These are phyloP conservation scores for Catajapyx aquilonaris DNA, from an alignment of 1,140 invertebrate species.

Conservation along the genomic window DNA sequence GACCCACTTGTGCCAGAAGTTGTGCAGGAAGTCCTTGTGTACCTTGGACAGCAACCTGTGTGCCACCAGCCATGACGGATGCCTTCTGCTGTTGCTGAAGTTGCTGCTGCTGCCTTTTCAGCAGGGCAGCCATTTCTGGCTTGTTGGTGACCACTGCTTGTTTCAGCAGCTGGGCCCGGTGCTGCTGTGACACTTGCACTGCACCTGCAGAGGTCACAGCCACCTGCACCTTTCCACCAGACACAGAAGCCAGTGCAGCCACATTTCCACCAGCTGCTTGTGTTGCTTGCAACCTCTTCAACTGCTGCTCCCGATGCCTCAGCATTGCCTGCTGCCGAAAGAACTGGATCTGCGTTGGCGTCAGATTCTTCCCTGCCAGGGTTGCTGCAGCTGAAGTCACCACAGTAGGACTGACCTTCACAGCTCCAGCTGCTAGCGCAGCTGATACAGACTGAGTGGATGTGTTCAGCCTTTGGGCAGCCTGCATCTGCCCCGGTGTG, in stretches of 20 bases:
- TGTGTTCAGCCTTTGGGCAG: conserved; percentile 17
- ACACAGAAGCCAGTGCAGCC: conserved; percentile 7
- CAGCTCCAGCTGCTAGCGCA: conserved; percentile 10
- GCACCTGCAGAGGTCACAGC: conserved; percentile 9
- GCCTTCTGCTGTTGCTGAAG: conserved; percentile 29
- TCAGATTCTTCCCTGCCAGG: conserved; percentile 24
- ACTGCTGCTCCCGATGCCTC: conserved; percentile 20
- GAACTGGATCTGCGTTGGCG: conserved; percentile 28
- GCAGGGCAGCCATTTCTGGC: conserved; percentile 41
- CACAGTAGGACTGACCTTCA: conserved; percentile 18
- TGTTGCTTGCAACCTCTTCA: conserved; percentile 14
- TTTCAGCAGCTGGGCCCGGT: conserved; percentile 15
- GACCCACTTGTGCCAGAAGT: conserved; percentile 29
- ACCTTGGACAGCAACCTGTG: conserved; percentile 9
- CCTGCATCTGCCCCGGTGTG: conserved; percentile 19
- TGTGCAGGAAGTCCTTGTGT: conserved; percentile 26
- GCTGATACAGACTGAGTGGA: conserved; percentile 19
- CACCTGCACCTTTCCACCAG: conserved; percentile 13
- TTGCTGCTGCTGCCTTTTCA: conserved; percentile 40
- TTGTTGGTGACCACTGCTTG: conserved; percentile 22
- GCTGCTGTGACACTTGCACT: conserved; percentile 5
- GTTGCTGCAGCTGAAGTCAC: conserved; percentile 12
- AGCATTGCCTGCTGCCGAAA: conserved; percentile 25
- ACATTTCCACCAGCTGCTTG: too few species aligned
- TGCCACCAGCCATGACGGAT: conserved; percentile 22